Conservation (phyloP, 2,797 vertebrate species). For the Fundulus diaphanus region DNA sequence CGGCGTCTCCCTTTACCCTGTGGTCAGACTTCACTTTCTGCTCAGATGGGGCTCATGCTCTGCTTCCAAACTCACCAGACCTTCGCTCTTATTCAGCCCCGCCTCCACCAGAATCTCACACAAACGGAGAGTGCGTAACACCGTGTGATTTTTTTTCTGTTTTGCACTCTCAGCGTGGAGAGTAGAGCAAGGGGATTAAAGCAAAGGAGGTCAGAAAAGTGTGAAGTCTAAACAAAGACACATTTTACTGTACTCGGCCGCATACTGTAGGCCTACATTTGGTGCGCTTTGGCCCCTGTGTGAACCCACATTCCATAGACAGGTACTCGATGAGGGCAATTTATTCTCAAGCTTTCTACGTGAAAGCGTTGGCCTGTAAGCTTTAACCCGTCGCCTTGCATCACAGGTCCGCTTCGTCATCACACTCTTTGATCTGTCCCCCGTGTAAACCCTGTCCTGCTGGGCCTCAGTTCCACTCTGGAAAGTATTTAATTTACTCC, state of each 20-base stretch:
- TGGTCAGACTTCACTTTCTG: constrained; percentile 39
- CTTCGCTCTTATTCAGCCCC: constrained; percentile 25
- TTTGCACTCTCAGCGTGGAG: constrained; percentile 60
- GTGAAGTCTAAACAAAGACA: constrained; percentile 72
- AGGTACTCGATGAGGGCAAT: constrained; percentile 47
- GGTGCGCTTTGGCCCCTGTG: constrained; percentile 32
- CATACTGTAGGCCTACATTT: constrained; percentile 40
- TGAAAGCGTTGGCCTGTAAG: constrained; percentile 30
- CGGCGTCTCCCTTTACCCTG: constrained; percentile 35
- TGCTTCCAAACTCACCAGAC: constrained; percentile 39
- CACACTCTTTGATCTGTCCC: constrained; percentile 62
- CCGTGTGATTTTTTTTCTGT: constrained; percentile 66
- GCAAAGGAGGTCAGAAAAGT: constrained; percentile 65
- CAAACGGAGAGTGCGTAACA: constrained; percentile 52
- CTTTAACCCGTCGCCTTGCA: constrained; percentile 56
- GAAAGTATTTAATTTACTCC: constrained; percentile 62
- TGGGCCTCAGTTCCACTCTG: constrained; percentile 46
- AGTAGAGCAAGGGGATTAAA: constrained; percentile 43
- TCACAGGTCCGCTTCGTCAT: constrained; percentile 49
- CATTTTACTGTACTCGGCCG: constrained; percentile 52
- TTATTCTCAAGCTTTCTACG: constrained; percentile 42
- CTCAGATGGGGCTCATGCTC: constrained; percentile 51
- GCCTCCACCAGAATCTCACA: constrained; percentile 49
- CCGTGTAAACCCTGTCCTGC: constrained; percentile 52
- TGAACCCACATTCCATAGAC: constrained; percentile 62